Percentiles rank a stretch among this genome's conserved stretches.
Conservation (phyloP, 2,888 invertebrate species). For the Sinohyriopsis cumingii region DNA sequence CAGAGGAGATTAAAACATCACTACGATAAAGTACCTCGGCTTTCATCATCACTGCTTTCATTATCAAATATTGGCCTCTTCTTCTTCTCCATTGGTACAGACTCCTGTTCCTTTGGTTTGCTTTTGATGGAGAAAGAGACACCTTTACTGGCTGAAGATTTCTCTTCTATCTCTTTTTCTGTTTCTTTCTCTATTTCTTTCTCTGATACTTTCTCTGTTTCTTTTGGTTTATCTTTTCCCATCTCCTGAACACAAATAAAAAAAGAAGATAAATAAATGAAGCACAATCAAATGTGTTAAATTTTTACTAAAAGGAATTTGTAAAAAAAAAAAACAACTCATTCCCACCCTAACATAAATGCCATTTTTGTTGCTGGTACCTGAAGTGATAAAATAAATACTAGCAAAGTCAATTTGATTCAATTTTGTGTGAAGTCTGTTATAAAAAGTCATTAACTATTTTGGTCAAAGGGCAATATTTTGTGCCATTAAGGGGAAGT, state of each 20-base stretch:
- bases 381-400: too few relatives aligned
- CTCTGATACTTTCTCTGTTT: conserved; percentile 10
- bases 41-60: conserved; percentile 64
- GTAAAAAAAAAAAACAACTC: too few relatives aligned
- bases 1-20: neutral
- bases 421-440: too few relatives aligned
- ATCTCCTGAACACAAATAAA: conserved; percentile 27
- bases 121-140: conserved; percentile 65
- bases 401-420: too few relatives aligned
- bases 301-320: too few relatives aligned
- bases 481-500: too few relatives aligned
- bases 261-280: neutral
- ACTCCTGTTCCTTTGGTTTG: conserved; percentile 57
- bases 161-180: conserved; percentile 45
- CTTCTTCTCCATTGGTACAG: conserved; percentile 43
- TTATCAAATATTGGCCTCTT: conserved; percentile 57
- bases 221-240: conserved; percentile 28
- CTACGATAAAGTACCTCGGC: conserved; percentile 21
- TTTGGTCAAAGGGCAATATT: too few relatives aligned
- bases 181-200: conserved; percentile 31
- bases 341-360: too few relatives aligned
- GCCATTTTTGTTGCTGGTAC: too few relatives aligned
- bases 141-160: conserved; percentile 56
- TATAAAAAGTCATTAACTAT: too few relatives aligned
- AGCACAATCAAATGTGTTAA: too few relatives aligned